Evolutionary conservation across 30 jellyfish, hydroid and myxozoan species (phyloP), one percentile per base, ranked within the genome.

Genomic region (Turritopsis dohrnii): DNA sequence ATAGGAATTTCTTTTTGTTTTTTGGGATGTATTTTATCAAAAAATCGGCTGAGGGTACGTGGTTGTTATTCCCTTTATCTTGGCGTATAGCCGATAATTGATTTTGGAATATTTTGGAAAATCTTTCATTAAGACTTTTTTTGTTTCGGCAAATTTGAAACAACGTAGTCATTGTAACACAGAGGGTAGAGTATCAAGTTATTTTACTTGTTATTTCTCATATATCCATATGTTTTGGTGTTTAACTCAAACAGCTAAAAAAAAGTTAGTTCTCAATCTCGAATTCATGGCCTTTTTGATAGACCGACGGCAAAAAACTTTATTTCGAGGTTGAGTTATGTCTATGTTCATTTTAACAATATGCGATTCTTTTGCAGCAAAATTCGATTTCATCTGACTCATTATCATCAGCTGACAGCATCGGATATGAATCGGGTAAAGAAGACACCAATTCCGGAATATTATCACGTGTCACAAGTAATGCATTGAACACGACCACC

Each of bases 401-500:
- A 17, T n/a, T 69, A 69, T 69, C 77, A 69, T 3, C 60, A n/a
- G 21, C 21, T 25, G 81, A 72, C 30, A 19, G 29, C 29, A 21
- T 72, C 0, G 19, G 22, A 7, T 69, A 23, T 21, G 77, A 69
- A 69, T 19, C 77, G 9, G 9, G 28, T 69, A 23, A 69, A 69
- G 23, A 69, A 27, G 31, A 26, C 13, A 9, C n/a, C 1, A 24
- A 28, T 16, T 79, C 52, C 16, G 77, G 82, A 21, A 52, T 80
- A 24, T 27, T 80, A 0, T 54, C 87, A 16, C 31, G 77, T 17
- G 87, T 80, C 20, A 52, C 87, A 18, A 28, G 82, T 24, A 52
- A 53, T 1, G 87, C 87, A 13, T 80, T 31, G 53, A 80, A 80
- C 8, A 65, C 87, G 21, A 80, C 87, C 18, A 54, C 87, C 41